phyloP scores from a whole-genome alignment of 2,113 vertebrate genomes.

The Blennius ocellaris region DNA sequence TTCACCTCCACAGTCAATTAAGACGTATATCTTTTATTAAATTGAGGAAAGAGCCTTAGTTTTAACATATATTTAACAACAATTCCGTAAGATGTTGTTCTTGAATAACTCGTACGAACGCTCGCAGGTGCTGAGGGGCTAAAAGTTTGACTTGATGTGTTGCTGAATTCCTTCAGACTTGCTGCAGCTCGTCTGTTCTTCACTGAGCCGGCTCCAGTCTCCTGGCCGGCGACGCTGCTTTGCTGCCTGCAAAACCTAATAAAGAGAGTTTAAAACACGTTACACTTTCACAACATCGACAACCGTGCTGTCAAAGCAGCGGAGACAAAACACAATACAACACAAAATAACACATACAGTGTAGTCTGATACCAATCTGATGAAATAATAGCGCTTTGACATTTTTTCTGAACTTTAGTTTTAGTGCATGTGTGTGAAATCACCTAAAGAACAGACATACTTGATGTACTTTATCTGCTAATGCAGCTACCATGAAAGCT shows the following conservation, averaged over 20 bases:
- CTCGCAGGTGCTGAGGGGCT: neutral
- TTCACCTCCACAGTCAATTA: slow-evolving; percentile 24
- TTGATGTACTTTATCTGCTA: too few relatives aligned
- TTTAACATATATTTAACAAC: slow-evolving; percentile 8
- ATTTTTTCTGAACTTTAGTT: too few relatives aligned
- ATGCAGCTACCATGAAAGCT: too few relatives aligned
- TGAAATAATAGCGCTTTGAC: too few relatives aligned
- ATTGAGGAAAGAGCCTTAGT: slow-evolving; percentile 50
- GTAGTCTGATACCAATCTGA: too few relatives aligned
- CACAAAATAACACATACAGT: too few relatives aligned
- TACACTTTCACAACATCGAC: neutral
- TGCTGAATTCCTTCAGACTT: slow-evolving; percentile 13
- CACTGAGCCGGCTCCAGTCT: slow-evolving; percentile 63
- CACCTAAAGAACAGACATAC: too few relatives aligned
- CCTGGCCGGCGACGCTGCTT: slow-evolving; percentile 33
- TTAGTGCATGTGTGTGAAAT: too few relatives aligned
- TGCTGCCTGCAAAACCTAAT: slow-evolving; percentile 60
- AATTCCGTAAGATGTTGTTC: neutral
- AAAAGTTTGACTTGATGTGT: slow-evolving; percentile 36
- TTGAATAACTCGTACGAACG: neutral
- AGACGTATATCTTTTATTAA: slow-evolving; percentile 4
- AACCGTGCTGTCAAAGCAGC: neutral
- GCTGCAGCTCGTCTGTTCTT: slow-evolving; percentile 10
- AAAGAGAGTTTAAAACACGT: slow-evolving; percentile 16
- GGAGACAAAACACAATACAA: too few relatives aligned